A percentile compares a stretch with the other conserved stretches of the same genome.
Conservation (phyloP, 2,888 invertebrate genomes). For the Ptychoptera contaminata region DNA sequence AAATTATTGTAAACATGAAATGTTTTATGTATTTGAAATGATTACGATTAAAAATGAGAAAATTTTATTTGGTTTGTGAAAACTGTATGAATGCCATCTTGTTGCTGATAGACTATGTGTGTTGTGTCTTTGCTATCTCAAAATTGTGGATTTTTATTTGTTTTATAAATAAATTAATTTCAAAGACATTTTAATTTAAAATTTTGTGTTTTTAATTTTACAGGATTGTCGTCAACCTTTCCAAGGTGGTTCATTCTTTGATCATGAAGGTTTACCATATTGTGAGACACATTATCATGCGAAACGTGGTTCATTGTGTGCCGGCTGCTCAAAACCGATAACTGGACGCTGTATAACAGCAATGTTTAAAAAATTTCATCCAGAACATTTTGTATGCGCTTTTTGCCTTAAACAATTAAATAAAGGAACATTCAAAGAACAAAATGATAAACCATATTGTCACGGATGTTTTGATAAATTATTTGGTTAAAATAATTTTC, state of each 20-base stretch:
- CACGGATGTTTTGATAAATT: constrained; percentile 95
- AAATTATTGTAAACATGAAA: too few species aligned
- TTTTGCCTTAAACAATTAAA: constrained; percentile 96
- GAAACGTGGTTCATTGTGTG: constrained; percentile 91
- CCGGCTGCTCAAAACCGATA: constrained; percentile 95
- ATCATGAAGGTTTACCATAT: constrained; percentile 94
- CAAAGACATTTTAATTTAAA: neutral
- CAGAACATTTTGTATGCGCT: constrained; percentile 99
- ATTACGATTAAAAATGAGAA: too few species aligned
- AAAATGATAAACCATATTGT: constrained; percentile 97
- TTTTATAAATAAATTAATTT: neutral
- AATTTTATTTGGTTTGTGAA: too few species aligned
- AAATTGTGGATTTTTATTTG: neutral
- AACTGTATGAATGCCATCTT: too few species aligned
- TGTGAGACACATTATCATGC: constrained; percentile 99
- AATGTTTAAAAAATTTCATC: constrained; percentile 98
- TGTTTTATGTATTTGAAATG: too few species aligned
- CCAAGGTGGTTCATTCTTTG: constrained; percentile 95
- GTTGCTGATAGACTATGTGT: too few species aligned
- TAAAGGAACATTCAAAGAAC: constrained; percentile 99
- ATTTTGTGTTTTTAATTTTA: constrained; percentile 19
- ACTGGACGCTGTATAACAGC: constrained; percentile 97
- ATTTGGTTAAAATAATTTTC: constrained; percentile 52
- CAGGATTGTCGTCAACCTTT: constrained; percentile 96
- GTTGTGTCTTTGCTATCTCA: neutral